Conservation (phyloP, 2,113 vertebrate species). For the Plotosus lineatus region DNA sequence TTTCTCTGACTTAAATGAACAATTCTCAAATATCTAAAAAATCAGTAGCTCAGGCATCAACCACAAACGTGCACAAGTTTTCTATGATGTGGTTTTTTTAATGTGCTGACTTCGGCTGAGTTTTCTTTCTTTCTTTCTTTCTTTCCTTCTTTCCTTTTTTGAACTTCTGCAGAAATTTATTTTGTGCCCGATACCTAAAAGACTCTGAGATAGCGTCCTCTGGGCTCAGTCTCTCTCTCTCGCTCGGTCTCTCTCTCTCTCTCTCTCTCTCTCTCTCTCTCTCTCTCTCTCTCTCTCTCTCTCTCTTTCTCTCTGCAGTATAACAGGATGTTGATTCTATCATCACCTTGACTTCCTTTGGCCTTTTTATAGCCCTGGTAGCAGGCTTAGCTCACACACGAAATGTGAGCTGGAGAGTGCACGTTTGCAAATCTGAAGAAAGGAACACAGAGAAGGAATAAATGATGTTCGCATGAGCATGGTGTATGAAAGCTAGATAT, state of each 20-base stretch:
- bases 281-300: constrained; percentile 40
- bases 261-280: constrained; percentile 43
- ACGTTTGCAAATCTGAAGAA: not conserved
- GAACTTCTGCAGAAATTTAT: not conserved
- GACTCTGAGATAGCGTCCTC: constrained; percentile 17
- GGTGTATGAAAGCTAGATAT: not conserved
- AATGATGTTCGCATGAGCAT: not conserved
- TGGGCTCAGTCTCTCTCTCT: constrained; percentile 40
- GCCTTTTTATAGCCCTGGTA: constrained; percentile 20
- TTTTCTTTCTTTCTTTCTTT: not conserved
- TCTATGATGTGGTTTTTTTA: constrained; percentile 26
- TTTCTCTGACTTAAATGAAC: not conserved
- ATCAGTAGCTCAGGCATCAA: not conserved
- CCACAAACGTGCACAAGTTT: not conserved
- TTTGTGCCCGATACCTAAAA: constrained; percentile 45
- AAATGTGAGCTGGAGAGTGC: too few relatives aligned
- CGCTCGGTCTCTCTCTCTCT: constrained; percentile 26
- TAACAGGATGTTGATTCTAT: constrained; percentile 55
- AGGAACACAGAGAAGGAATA: not conserved
- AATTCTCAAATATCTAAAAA: not conserved
- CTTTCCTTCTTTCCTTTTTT: not conserved
- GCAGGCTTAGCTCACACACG: not conserved
- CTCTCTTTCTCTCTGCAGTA: constrained; percentile 34
- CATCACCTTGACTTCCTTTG: constrained; percentile 37
- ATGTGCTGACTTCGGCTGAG: too few relatives aligned